Evolutionary conservation across 1,140 invertebrate genomes (phyloP), one percentile per base, ranked within the genome.

Genomic region (Teleogryllus occipitalis): DNA sequence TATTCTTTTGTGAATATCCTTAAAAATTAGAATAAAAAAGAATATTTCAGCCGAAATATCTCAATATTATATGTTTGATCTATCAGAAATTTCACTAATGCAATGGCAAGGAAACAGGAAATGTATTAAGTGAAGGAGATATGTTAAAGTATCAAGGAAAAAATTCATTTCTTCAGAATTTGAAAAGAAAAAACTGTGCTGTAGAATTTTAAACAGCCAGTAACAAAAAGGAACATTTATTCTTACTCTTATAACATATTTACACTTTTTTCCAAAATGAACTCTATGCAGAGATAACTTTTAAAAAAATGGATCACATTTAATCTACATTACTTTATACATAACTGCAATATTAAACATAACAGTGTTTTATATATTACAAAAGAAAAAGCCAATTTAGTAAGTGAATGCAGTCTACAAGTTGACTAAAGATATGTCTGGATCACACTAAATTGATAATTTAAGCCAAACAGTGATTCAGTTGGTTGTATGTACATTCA

Each of bases 181-280:
- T 39, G 27, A 39, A 65, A 65, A 65, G 54, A 77, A 77, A 18
- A 77, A 48, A 48, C 47, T 48, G 21, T n/a, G 12, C n/a, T 77
- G 47, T 22, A 48, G 76, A 48, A 48, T 18, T 77, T 54, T 77
- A 48, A 77, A 77, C 76, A 77, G 46, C 47, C n/a, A 48, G 76
- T 77, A 77, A 77, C 76, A 77, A 77, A 77, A 77, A 77, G 76
- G 48, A 77, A 77, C 76, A 77, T 77, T 77, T 77, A 77, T 77
- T 77, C 22, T 77, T 77, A 48, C 47, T 77, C 48, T 77, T 48
- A 77, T 77, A 48, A 77, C n/a, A 15, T 77, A 77, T 77, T 47
- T 77, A 77, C 76, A 77, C 48, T 54, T 77, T 47, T 47, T 77
- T 77, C 76, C 76, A 77, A 77, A 77, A 77, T 65, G 76, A 77